These are phyloP conservation scores for Myripristis jacobus DNA, from an alignment of 2,797 vertebrate genomes.

Conservation along the genomic window DNA sequence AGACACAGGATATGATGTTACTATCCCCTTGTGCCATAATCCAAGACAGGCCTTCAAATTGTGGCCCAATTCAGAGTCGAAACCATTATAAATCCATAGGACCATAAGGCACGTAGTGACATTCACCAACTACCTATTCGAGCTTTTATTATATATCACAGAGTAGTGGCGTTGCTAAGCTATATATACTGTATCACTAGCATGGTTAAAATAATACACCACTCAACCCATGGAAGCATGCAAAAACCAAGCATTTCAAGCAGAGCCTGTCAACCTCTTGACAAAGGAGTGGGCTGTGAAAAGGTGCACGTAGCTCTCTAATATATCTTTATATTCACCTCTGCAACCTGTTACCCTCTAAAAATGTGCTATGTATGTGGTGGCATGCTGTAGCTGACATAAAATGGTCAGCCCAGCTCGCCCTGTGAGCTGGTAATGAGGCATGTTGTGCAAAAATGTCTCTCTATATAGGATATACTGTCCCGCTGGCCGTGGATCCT, in stretches of 20 bases:
- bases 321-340: slow-evolving; percentile 20
- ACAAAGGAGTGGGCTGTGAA: slow-evolving; percentile 1
- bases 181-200: not conserved
- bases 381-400: slow-evolving; percentile 35
- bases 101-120: too few species aligned
- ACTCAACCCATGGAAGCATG: slow-evolving; percentile 9
- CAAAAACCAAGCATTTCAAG: slow-evolving; percentile 11
- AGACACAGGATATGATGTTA: too few species aligned
- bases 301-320: not conserved
- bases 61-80: too few species aligned
- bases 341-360: slow-evolving; percentile 29
- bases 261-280: not conserved
- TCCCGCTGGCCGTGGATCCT: slow-evolving; percentile 32
- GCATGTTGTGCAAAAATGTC: slow-evolving; percentile 45
- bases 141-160: not conserved
- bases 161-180: not conserved
- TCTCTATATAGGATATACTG: slow-evolving; percentile 43
- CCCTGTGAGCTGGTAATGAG: slow-evolving; percentile 38
- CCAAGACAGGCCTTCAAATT: too few species aligned
- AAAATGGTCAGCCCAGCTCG: slow-evolving; percentile 12
- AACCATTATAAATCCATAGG: too few species aligned
- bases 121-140: too few species aligned
- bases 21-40: too few species aligned
- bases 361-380: slow-evolving; percentile 16
- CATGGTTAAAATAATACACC: not conserved